Conservation (phyloP, 1,140 invertebrate genomes). For the Bombyx mandarina region DNA sequence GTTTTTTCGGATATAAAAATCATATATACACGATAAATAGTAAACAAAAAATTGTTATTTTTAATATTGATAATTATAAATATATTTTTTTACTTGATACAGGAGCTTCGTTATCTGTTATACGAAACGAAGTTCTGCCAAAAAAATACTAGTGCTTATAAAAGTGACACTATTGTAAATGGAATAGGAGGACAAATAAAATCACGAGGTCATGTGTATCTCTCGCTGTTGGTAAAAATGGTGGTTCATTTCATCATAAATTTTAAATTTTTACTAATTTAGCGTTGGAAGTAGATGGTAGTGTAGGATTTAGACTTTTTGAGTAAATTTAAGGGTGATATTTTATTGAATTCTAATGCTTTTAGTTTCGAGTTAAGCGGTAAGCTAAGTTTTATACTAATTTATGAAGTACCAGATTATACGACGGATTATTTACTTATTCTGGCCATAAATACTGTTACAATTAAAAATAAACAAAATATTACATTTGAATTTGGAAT, state of each 20-base stretch:
- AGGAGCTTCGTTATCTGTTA: slow-evolving; percentile 2
- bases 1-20: slow-evolving; percentile 11
- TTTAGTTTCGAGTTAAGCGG: slow-evolving; percentile 5
- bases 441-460: no score
- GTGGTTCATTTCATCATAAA: slow-evolving; percentile 2
- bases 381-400: not conserved
- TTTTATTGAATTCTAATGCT: slow-evolving; percentile 7
- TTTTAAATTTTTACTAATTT: slow-evolving; percentile 8
- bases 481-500: no score
- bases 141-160: not conserved
- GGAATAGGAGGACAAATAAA: slow-evolving; percentile 3
- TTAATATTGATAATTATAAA: slow-evolving; percentile 2
- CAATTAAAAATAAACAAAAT: no score
- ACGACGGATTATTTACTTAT: slow-evolving; percentile 1
- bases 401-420: slow-evolving; percentile 7
- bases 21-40: slow-evolving; percentile 2
- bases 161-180: slow-evolving; percentile 1
- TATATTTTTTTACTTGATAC: slow-evolving; percentile 2
- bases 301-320: slow-evolving; percentile 12
- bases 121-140: slow-evolving; percentile 1
- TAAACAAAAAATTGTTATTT: not conserved
- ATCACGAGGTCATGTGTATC: slow-evolving; percentile 1
- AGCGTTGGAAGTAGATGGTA: slow-evolving; percentile 10
- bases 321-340: slow-evolving; percentile 2
- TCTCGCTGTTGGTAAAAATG: not conserved